These are phyloP conservation scores for Halcyon badia DNA, from an alignment of 2,797 vertebrate genomes.

Conservation along the genomic window DNA sequence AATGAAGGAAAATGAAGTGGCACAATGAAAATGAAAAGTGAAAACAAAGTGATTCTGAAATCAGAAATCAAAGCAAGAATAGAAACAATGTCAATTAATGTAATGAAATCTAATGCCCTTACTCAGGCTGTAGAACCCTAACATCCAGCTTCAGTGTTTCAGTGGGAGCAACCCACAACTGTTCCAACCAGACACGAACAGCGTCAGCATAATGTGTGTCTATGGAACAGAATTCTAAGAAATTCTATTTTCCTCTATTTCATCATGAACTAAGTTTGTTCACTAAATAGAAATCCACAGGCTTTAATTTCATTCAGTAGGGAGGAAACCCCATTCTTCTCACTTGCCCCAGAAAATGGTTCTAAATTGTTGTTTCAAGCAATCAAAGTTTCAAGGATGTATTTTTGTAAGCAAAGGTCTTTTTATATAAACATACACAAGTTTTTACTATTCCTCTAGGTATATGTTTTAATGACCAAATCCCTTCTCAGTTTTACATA, in stretches of 20 bases:
- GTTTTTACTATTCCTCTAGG: neutral
- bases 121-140: neutral
- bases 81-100: neutral
- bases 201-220: neutral
- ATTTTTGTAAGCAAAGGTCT: neutral
- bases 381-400: neutral
- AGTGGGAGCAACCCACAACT: neutral
- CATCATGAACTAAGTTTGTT: neutral
- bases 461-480: neutral
- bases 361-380: neutral
- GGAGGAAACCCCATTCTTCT: neutral
- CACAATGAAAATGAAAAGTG: neutral
- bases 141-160: neutral
- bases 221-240: neutral
- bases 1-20: slow-evolving; percentile 8
- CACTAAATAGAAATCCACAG: neutral
- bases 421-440: accelerated
- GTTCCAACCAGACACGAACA: accelerated
- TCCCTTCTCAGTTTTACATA: neutral
- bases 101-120: neutral
- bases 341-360: neutral
- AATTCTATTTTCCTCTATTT: neutral
- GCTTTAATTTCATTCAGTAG: neutral
- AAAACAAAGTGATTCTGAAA: slow-evolving; percentile 14
- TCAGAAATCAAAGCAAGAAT: neutral